These are phyloP conservation scores for Rhinichthys klamathensis DNA, from an alignment of 2,113 vertebrate genomes.

Conservation along the genomic window DNA sequence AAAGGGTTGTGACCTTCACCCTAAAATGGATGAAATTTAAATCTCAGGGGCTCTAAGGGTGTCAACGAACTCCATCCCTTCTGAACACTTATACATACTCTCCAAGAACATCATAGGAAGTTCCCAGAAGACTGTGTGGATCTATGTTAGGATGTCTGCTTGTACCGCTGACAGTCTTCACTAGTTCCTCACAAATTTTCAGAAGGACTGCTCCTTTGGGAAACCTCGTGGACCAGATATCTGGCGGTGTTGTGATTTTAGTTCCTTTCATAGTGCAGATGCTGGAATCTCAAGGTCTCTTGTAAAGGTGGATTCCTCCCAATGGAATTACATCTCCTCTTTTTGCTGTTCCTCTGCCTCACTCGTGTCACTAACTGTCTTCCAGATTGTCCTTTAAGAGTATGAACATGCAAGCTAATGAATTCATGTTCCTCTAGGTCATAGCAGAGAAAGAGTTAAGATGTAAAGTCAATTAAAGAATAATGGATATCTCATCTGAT, in stretches of 20 bases:
- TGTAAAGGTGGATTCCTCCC: conserved; percentile 36
- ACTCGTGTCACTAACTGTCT: neutral
- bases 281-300: conserved; percentile 31
- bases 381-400: neutral
- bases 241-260: conserved; percentile 1
- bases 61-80: neutral
- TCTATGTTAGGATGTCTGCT: neutral
- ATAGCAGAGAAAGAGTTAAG: neutral
- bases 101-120: conserved; percentile 5
- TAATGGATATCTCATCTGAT: neutral
- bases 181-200: neutral
- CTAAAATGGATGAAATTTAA: neutral
- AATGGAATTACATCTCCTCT: conserved; percentile 14
- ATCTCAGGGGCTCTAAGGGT: neutral
- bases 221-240: conserved; percentile 19
- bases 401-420: neutral
- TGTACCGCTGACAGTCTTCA: conserved; percentile 22
- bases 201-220: conserved; percentile 32
- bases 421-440: neutral
- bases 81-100: neutral
- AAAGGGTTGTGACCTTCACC: neutral
- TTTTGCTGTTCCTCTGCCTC: neutral
- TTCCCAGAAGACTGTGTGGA: conserved; percentile 6
- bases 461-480: neutral
- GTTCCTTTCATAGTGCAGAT: conserved; percentile 29